Base-by-base conservation (phyloP, 2,888 invertebrate genomes). In the Gryllus longicercus region DNA sequence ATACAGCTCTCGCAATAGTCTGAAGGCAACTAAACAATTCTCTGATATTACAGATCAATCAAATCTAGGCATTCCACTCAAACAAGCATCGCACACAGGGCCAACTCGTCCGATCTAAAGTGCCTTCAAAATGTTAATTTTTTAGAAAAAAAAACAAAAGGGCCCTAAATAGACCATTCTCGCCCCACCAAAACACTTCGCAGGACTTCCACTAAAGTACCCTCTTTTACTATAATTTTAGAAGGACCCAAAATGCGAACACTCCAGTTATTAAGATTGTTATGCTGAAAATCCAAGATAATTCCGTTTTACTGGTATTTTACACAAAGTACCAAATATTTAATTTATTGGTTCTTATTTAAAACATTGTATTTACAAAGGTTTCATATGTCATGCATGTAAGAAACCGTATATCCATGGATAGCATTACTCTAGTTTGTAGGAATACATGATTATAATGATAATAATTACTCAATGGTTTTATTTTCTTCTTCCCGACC, bases 91-190 rank as follows among this genome's bases (percentile, higher is more conserved):
- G 90, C 89, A 90, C 93, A 93, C 92, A 93, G 94, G 95, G 94
- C 95, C 95, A 93, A 91, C 92, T 93, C 94, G 95, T 95, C 95
- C 95, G 94, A 93, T 93, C 93, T 93, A 92, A 95, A 95, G 95
- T 95, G 95, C 95, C 95, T 95, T 95, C 95, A 93, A 91, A 88
- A 82, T 82, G 82, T 82, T 82, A 82, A 91, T 92, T 94, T 95
- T 94, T 93, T 93, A 93, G 92, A 91, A 92, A 91, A 92, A 91
- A 89, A 87, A 92, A 91, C 91, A 92, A 91, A 91, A 92, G 92
- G 95, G 94, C 95, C 95, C 95, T 93, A 93, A 93, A 95, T 95
- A 95, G 94, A 89, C 93, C 93, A 90, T 88, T 89, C 78, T 82
- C 88, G 91, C 92, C 92, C 91, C 91, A 90, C 91, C 91, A 90